Base-by-base conservation (phyloP, 2,888 invertebrate genomes). In the Nasonia oneida region DNA sequence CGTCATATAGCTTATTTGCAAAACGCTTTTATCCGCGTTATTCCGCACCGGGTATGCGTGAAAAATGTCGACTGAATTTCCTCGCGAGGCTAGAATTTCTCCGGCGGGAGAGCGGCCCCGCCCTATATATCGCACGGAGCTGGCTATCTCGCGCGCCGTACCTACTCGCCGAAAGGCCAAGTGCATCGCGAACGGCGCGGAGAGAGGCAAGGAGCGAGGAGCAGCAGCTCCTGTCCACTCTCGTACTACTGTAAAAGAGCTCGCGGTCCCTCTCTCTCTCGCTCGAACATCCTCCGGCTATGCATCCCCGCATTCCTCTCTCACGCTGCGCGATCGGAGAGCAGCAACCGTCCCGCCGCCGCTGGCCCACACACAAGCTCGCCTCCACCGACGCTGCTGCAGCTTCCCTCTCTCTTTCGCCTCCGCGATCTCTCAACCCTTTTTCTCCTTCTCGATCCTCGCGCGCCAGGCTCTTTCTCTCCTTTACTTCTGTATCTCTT, bases 271-370 rank as follows among this genome's bases (percentile, higher is more conserved):
- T 29, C 29, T 29, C 50, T 53, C 23, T 18, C 53, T 53, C 29
- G 87, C 53, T 37, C 33, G 85, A 90, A 91, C 91, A 91, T 90
- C 89, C 90, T 90, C 90, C 89, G 89, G 89, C 92, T 91, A 92
- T 91, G 92, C 92, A 92, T 91, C 90, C 90, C 84, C 90, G 92
- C 92, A 92, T 92, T 92, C 92, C 92, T 92, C 92, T 92, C 92
- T 92, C 92, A 92, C 92, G 92, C 92, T 92, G 91, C 89, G 90
- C 57, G 83, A 87, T 87, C 88, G 87, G 23, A 74, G 82, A 79
- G 77, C 15, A 5, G 15, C 53, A 77, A 77, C 76, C 76, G 76
- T 77, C 67, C 67, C 53, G 57, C 88, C 85, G 77, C 67, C 37
- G 57, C 87, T 83, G 81, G 86, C 84, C 86, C 82, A 85, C 86